These are phyloP conservation scores for Muscicapa adusta DNA, from an alignment of 2,113 vertebrate species.

Conservation along the genomic window DNA sequence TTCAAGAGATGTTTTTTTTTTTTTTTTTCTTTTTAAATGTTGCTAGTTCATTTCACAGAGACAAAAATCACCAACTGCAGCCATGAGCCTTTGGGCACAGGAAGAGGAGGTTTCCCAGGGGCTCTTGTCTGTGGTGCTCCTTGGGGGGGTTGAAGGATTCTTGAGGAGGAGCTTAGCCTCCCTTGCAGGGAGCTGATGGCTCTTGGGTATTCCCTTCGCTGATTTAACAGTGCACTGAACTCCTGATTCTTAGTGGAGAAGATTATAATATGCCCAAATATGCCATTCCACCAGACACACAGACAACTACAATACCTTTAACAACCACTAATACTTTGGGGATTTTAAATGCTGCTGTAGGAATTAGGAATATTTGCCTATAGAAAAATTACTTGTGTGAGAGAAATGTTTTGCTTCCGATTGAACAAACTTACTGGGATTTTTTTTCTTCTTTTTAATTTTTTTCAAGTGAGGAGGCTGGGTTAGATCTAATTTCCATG, in stretches of 20 bases:
- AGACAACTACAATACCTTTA: background rate
- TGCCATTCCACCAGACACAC: background rate
- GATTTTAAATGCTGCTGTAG: background rate
- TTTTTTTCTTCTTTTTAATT: background rate
- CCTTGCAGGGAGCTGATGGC: background rate
- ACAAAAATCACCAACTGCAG: background rate
- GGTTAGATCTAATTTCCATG: background rate
- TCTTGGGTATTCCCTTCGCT: background rate
- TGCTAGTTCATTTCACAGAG: background rate
- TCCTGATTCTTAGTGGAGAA: background rate
- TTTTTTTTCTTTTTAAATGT: background rate
- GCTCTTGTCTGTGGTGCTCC: background rate
- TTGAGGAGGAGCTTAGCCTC: background rate
- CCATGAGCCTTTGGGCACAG: background rate
- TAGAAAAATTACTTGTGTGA: background rate
- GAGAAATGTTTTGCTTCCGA: background rate
- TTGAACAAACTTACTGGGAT: background rate
- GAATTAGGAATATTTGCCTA: background rate
- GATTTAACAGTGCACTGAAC: background rate
- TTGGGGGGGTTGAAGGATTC: background rate
- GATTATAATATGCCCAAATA: background rate
- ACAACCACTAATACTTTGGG: background rate
- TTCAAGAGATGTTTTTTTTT: background rate
- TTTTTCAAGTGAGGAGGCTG: no score
- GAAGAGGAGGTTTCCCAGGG: background rate